Evolutionary conservation across 1,140 invertebrate genomes (phyloP), one percentile per base, ranked within the genome.

Genomic region (Sarcophaga peregrina): DNA sequence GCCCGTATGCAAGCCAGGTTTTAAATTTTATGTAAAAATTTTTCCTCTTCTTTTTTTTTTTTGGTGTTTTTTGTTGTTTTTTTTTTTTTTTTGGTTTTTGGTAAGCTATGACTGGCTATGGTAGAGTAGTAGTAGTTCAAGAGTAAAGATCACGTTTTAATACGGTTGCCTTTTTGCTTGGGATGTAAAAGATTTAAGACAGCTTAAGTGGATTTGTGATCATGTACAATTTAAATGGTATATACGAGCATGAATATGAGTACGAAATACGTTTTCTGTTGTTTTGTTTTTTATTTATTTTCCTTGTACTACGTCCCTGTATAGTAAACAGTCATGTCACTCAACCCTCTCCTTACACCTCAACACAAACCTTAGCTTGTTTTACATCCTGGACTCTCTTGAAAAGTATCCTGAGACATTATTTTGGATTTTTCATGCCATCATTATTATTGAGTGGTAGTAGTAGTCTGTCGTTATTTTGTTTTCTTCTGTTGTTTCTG

Each of bases 161-260:
- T 76, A 76, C 74, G 74, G 46, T 48, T 76, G 74, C 74, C 46
- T 17, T 47, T n/a, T 5, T 62, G 58, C 13, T n/a, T 13, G 47
- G n/a, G 78, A 54, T 62, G 54, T 62, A 62, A 80, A 80, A 80
- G 68, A 84, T 76, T 78, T 82, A 81, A 84, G 86, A 86, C 86
- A 85, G 85, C 76, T 84, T 87, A 87, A 87, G 86, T 86, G 85
- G 86, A 85, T 85, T 84, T 82, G 80, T 58, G 80, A 68, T 82
- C 74, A 76, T 76, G 74, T 76, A 76, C 74, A 76, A 76, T 76
- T 76, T 76, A 76, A 76, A 76, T 76, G 74, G 46, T 76, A 75
- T 76, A 76, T 48, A 76, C 48, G 74, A 48, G 47, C 15, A 76
- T 76, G 15, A n/a, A 5, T 10, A 7, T 62, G 13, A 10, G 13